phyloP scores from a whole-genome alignment of 2,888 invertebrate species.

The Agonum fuliginosum region DNA sequence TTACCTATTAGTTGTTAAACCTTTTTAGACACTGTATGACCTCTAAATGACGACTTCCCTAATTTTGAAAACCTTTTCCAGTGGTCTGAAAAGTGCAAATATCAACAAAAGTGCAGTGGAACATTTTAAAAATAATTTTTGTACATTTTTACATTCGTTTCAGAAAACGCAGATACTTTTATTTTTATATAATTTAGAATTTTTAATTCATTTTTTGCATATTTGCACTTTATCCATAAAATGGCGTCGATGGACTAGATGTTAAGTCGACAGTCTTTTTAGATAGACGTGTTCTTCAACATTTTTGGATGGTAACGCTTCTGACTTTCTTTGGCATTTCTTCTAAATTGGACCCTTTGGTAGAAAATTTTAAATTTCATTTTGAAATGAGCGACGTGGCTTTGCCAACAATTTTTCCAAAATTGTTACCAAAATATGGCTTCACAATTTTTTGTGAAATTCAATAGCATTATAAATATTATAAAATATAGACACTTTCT shows the following conservation, averaged over 20 bases:
- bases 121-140: conserved; percentile 24
- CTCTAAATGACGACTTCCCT: no score
- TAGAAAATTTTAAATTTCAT: not conserved
- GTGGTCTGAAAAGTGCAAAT: conserved; percentile 69
- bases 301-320: conserved; percentile 21
- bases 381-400: not conserved
- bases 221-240: conserved; percentile 32
- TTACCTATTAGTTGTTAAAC: no score
- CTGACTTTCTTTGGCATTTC: conserved; percentile 33
- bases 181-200: conserved; percentile 31
- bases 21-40: no score
- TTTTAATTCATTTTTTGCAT: conserved; percentile 7
- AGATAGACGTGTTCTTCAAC: not conserved
- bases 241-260: conserved; percentile 4
- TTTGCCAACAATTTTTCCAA: no score
- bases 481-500: no score
- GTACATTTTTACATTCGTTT: conserved; percentile 36
- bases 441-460: no score
- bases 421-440: no score
- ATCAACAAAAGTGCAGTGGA: conserved; percentile 63
- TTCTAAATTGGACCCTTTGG: conserved; percentile 29
- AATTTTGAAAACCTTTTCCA: conserved; percentile 43
- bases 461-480: no score
- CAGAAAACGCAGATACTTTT: not conserved
- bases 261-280: conserved; percentile 14